A percentile compares a stretch with the other conserved stretches of the same genome.
These are phyloP conservation scores for Phrynocephalus guinanensis DNA, from an alignment of 2,797 vertebrate species.

Conservation along the genomic window DNA sequence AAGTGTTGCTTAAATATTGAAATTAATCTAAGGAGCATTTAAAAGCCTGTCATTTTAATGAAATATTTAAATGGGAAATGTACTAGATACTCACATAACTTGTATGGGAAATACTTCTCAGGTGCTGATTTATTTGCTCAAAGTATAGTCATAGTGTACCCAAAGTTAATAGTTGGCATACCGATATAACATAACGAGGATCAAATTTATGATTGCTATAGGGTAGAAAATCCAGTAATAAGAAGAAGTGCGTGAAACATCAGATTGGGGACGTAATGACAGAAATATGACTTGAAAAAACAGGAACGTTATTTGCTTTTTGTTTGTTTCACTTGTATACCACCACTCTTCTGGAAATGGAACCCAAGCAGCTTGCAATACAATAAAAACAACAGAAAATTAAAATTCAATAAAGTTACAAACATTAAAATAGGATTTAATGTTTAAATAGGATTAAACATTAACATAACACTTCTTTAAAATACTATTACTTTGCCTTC, in stretches of 20 bases:
- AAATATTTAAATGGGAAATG: neutral
- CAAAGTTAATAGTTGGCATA: neutral
- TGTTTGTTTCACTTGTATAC: too few species aligned
- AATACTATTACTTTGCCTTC: too few species aligned
- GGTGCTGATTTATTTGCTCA: neutral
- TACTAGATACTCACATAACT: neutral
- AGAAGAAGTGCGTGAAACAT: neutral
- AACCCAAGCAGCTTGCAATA: too few species aligned
- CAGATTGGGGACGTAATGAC: neutral
- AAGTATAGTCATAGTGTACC: neutral
- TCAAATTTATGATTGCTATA: neutral
- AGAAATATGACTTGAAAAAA: neutral
- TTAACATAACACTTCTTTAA: too few species aligned
- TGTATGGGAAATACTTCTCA: neutral
- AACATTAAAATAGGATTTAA: too few species aligned
- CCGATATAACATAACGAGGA: neutral
- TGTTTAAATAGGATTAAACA: too few species aligned
- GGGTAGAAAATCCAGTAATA: neutral
- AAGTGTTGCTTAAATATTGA: neutral
- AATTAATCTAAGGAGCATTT: neutral
- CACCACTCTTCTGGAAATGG: too few species aligned
- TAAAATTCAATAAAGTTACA: too few species aligned
- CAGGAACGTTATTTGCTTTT: too few species aligned
- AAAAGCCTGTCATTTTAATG: neutral
- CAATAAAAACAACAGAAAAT: too few species aligned